phyloP scores from a whole-genome alignment of 1,140 invertebrate species.

The Tetragnatha versicolor region DNA sequence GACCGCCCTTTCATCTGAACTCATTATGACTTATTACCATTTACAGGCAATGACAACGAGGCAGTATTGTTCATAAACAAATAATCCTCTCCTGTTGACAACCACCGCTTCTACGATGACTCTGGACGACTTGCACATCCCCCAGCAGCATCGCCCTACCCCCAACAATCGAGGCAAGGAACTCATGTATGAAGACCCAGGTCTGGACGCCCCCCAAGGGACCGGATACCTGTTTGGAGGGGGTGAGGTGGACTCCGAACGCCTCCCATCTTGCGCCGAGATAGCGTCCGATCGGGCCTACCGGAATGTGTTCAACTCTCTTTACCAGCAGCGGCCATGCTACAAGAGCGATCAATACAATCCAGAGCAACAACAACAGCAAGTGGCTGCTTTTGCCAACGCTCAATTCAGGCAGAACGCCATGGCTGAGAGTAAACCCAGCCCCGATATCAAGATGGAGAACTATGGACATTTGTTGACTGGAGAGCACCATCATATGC shows the following conservation, averaged over 20 bases:
- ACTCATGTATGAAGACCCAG: background rate
- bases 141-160: background rate
- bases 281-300: background rate
- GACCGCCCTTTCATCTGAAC: background rate
- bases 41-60: background rate
- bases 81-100: background rate
- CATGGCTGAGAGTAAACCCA: background rate
- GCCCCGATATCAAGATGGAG: background rate
- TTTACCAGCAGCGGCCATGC: conserved; percentile 18
- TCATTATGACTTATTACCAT: background rate
- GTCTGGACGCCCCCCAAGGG: background rate
- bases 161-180: background rate
- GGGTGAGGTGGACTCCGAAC: too few relatives aligned
- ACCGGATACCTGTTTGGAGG: too few relatives aligned
- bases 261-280: conserved; percentile 8
- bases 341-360: conserved; percentile 12
- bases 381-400: background rate
- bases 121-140: conserved; percentile 29
- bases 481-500: background rate
- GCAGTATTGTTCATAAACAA: background rate
- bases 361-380: background rate
- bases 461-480: background rate
- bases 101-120: conserved; percentile 7
- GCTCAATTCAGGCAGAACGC: background rate
- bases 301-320: conserved; percentile 13